Percentiles rank a stretch among this genome's conserved stretches.
Evolutionary conservation across 2,888 invertebrate genomes (phyloP).

Genomic region (Drosophila rellima): DNA sequence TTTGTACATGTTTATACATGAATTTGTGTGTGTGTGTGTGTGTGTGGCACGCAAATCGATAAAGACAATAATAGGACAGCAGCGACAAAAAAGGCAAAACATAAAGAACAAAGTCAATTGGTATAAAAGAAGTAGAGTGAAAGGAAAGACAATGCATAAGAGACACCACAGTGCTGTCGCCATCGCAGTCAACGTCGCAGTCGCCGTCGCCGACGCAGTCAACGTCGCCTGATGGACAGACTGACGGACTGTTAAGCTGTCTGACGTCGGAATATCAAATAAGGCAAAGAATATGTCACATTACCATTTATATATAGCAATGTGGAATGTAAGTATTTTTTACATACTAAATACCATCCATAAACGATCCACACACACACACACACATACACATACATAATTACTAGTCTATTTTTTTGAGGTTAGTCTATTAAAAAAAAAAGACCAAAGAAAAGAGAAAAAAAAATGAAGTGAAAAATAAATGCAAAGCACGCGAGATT

Average conservation of each 20-base stretch:
- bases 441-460: neutral
- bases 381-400: neutral
- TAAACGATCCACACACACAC: neutral
- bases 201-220: neutral
- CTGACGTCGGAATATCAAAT: neutral
- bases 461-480: neutral
- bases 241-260: neutral
- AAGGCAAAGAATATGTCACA: slow-evolving; percentile 7
- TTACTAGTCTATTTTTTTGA: neutral
- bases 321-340: slow-evolving; percentile 4
- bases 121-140: slow-evolving; percentile 1
- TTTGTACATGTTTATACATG: neutral
- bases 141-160: slow-evolving; percentile 8
- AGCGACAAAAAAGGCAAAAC: slow-evolving; percentile 1
- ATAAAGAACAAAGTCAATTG: neutral
- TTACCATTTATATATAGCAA: neutral
- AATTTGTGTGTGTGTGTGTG: neutral
- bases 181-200: slow-evolving; percentile 17
- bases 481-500: slow-evolving; percentile 34
- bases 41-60: slow-evolving; percentile 37
- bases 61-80: slow-evolving; percentile 40
- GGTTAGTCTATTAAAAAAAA: neutral
- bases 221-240: neutral
- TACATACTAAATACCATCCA: slow-evolving; percentile 5
- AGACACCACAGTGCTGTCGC: slow-evolving; percentile 3